Conservation (phyloP, 2,888 invertebrate species). For the Parascotia fuliginaria region DNA sequence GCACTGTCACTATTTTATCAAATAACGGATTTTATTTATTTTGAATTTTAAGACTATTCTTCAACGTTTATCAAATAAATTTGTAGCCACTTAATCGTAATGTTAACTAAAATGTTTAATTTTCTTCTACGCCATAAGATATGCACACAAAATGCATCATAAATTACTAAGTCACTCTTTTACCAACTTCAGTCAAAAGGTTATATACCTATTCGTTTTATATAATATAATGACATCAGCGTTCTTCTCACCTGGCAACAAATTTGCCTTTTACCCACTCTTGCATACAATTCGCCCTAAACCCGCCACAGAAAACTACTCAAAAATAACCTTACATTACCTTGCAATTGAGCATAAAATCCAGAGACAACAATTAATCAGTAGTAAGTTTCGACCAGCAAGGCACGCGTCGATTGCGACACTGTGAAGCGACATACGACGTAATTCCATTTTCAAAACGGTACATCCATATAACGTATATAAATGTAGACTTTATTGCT, state of each 20-base stretch:
- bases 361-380: constrained; percentile 21
- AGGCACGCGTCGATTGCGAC: constrained; percentile 80
- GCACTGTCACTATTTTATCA: no score
- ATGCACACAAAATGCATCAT: constrained; percentile 21
- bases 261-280: constrained; percentile 32
- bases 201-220: constrained; percentile 42
- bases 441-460: constrained; percentile 64
- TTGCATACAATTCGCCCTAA: constrained; percentile 45
- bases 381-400: constrained; percentile 47
- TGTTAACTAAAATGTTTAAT: no score
- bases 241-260: constrained; percentile 62
- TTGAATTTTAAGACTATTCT: no score
- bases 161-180: constrained; percentile 13
- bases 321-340: constrained; percentile 36
- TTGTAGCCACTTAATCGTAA: no score
- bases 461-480: constrained; percentile 38
- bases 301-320: constrained; percentile 19
- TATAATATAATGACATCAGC: constrained; percentile 68
- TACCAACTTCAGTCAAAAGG: constrained; percentile 29
- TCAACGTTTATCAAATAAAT: no score
- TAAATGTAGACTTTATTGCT: constrained; percentile 34
- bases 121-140: no score
- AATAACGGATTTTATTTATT: no score
- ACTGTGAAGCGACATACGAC: constrained; percentile 46
- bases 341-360: constrained; percentile 49